phyloP scores from a whole-genome alignment of 2,888 invertebrate genomes.

The Silvanus unidentatus region DNA sequence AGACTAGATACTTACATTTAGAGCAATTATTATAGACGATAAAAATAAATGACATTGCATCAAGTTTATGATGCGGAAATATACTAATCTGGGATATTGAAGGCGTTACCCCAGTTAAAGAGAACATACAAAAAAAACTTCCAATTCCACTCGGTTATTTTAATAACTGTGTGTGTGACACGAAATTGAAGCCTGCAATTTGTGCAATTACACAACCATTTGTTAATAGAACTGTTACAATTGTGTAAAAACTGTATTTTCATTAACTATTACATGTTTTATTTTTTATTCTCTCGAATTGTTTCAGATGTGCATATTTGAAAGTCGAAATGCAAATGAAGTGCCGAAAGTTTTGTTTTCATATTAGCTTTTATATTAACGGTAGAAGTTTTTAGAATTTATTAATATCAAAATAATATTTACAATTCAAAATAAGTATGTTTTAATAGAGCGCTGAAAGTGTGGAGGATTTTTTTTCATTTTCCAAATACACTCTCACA shows the following conservation, averaged over 20 bases:
- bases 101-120: too few relatives aligned
- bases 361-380: conserved; percentile 2
- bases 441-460: conserved; percentile 33
- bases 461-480: conserved; percentile 23
- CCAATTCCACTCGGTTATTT: too few relatives aligned
- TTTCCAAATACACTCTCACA: conserved; percentile 30
- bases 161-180: too few relatives aligned
- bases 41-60: too few relatives aligned
- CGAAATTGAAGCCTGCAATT: too few relatives aligned
- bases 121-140: too few relatives aligned
- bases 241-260: too few relatives aligned
- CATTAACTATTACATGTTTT: too few relatives aligned
- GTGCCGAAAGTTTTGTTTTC: conserved; percentile 25
- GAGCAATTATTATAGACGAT: background rate
- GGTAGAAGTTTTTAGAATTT: conserved; percentile 25
- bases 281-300: background rate
- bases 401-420: conserved; percentile 38
- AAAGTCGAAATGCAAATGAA: conserved; percentile 24
- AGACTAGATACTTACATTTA: background rate
- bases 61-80: too few relatives aligned
- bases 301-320: conserved; percentile 2
- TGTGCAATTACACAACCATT: too few relatives aligned
- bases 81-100: too few relatives aligned
- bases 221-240: too few relatives aligned
- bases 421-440: conserved; percentile 41